Evolutionary conservation across 2,113 vertebrate genomes (phyloP).

Genomic region (Corynorhinus townsendii): DNA sequence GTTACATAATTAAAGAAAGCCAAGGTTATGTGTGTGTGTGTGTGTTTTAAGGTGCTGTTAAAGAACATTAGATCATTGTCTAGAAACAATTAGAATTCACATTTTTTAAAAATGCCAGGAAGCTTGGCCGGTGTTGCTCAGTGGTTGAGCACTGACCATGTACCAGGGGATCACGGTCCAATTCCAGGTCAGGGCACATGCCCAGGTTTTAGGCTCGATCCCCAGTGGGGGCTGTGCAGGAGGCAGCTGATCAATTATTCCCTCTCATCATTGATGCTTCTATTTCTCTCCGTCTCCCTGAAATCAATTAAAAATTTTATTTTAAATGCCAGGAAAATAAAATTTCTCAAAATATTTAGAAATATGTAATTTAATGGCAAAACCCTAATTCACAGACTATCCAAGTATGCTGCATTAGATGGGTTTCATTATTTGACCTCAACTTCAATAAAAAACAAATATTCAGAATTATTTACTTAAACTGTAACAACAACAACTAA

Average conservation of each 20-base stretch:
- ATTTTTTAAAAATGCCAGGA: background rate
- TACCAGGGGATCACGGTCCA: too few relatives aligned
- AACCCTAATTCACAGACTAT: background rate
- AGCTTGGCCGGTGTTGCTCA: background rate
- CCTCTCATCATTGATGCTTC: background rate
- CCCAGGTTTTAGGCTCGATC: too few relatives aligned
- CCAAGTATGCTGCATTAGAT: background rate
- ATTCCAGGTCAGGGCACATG: too few relatives aligned
- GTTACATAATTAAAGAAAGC: background rate
- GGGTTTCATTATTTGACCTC: background rate
- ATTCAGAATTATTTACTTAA: constrained; percentile 4
- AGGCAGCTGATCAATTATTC: background rate
- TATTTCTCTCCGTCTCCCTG: background rate
- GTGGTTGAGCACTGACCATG: too few relatives aligned
- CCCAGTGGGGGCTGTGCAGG: background rate
- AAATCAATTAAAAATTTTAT: background rate
- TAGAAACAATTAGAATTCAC: background rate
- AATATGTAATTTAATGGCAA: background rate
- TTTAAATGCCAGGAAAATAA: background rate
- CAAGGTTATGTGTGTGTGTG: background rate
- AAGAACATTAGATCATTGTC: background rate
- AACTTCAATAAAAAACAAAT: background rate
- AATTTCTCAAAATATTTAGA: background rate
- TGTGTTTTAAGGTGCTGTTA: background rate
- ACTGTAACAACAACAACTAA: background rate